These are phyloP conservation scores for Paratrypauchen microcephalus DNA, from an alignment of 2,797 vertebrate species.

Conservation along the genomic window DNA sequence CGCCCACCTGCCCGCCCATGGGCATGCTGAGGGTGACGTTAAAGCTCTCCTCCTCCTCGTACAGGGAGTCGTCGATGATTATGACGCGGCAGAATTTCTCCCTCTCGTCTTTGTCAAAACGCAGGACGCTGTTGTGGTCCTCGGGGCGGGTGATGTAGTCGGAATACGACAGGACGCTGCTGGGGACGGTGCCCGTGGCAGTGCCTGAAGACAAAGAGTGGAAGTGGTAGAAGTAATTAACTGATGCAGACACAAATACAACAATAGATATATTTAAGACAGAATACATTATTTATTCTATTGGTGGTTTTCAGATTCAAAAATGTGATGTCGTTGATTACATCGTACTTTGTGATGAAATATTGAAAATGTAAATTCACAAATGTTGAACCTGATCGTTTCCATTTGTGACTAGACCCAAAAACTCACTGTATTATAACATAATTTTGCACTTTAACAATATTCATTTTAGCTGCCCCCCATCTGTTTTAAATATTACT, in stretches of 20 bases:
- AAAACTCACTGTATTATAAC: no score
- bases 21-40: slow-evolving; percentile 84
- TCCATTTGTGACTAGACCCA: no score
- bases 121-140: slow-evolving; percentile 84
- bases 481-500: no score
- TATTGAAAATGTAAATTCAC: no score
- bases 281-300: not conserved
- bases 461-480: no score
- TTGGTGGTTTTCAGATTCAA: no score
- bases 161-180: slow-evolving; percentile 81
- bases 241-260: no score
- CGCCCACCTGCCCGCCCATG: slow-evolving; percentile 81
- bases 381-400: no score
- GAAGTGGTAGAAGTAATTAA: not conserved
- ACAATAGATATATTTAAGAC: not conserved
- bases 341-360: no score
- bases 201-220: slow-evolving; percentile 64
- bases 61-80: slow-evolving; percentile 86
- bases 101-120: slow-evolving; percentile 82
- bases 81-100: slow-evolving; percentile 83
- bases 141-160: slow-evolving; percentile 85
- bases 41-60: slow-evolving; percentile 87
- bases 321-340: no score
- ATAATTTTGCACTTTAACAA: no score
- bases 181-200: slow-evolving; percentile 82